Evolutionary conservation across 1,140 invertebrate genomes (phyloP), one percentile per base, ranked within the genome.

Genomic region (Zophobas atratus): DNA sequence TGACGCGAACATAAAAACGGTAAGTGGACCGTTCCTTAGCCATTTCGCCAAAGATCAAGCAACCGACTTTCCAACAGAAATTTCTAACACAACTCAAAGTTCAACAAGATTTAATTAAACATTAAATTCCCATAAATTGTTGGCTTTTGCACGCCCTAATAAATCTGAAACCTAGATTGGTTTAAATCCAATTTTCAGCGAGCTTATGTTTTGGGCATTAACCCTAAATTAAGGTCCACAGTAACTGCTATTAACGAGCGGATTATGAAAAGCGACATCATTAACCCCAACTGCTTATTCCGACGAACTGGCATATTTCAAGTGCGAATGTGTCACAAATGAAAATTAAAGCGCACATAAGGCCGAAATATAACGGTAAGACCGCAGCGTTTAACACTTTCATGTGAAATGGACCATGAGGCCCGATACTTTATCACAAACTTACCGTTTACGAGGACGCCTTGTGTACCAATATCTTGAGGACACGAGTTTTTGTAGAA

Each of bases 381-480:
- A 20, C 20, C 20, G 20, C 20, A 20, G 20, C 20, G 20, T 20
- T 20, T 20, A 20, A 20, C 20, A 20, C 20, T 20, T 20, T 20
- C 20, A 20, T 20, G 20, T 20, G 20, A 20, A 20, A 20, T 20
- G 20, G 20, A 20, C 20, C 20, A 20, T 20, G 20, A 20, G 20
- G 20, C 20, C 20, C 20, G 20, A 20, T 20, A 20, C 20, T 20
- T 20, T 20, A 20, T 20, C 20, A 20, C 20, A 20, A 20, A 84
- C 84, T 85, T 77, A 86, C 85, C 85, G 83, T 80, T 86, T 85
- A 55, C 81, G 82, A 38, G 78, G 75, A 56, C 80, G 81, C 75
- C 84, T 73, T n/a, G 78, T 76, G 78, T 85, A 84, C 85, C 85
- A 86, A 77, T 84, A 83, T 75, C 83, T 82, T 35, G 83, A 82